Evolutionary conservation across 2,888 invertebrate genomes (phyloP), one percentile per base, ranked within the genome.

Genomic region (Trachelus troglodyta): DNA sequence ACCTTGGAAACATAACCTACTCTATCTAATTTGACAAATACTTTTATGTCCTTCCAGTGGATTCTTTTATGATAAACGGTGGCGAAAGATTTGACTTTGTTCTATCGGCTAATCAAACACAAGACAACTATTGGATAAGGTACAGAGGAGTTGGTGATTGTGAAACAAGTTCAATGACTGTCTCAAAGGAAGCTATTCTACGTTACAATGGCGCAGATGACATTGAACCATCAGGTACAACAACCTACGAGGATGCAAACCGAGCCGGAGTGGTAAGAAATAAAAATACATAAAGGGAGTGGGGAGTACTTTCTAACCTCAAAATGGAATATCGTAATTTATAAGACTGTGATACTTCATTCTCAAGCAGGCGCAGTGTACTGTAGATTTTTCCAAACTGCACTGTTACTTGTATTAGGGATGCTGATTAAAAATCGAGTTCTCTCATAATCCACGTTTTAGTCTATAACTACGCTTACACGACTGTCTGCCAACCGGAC

Each of bases 81-180:
- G 93, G 93, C 3, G 93, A 93, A 81, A 85, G 93, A 77, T 93
- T 90, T 86, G 93, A 93, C 83, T 91, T 93, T 76, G 90, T 93
- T 56, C 78, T 93, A 9, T 81, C 85, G 15, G 91, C 92, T 9
- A 84, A 89, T 79, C 89, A 91, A 77, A 81, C 83, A 4, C 79
- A 86, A 23, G 90, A 85, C 3, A 91, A 92, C 76, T 93, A 93
- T 83, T 92, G 92, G 92, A 90, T 93, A 73, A 87, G 92, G 76
- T 91, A 92, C 68, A 88, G 91, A 33, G 93, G 92, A 1, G 83
- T 92, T 56, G 91, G 84, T 11, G 81, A 80, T 74, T 85, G 85
- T 34, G 40, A 80, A 23, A 76, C n/a, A 11, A 73, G 69, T 12
- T n/a, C 31, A 30, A 77, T 74, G 11, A 73, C 76, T n/a, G 80